Evolutionary conservation across 2,113 vertebrate genomes (phyloP).

Genomic region (Oceanites oceanicus): DNA sequence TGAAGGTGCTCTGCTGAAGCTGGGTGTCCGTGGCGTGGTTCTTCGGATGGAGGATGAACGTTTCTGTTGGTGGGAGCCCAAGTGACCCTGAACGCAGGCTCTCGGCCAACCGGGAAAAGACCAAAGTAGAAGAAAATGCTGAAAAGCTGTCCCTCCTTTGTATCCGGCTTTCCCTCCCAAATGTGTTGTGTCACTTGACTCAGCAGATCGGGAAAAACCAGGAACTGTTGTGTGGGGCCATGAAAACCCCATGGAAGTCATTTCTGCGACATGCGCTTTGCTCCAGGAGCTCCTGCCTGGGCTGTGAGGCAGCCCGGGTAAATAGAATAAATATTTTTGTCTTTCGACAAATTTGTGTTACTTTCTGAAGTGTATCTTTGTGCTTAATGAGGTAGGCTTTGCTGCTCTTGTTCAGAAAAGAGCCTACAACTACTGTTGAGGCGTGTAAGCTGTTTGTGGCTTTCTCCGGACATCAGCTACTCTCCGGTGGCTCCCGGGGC

Average conservation of each 20-base stretch:
- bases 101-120: not conserved
- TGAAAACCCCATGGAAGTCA: not conserved
- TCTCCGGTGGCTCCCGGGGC: not conserved
- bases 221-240: not conserved
- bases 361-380: not conserved
- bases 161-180: not conserved
- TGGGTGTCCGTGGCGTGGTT: not conserved
- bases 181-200: not conserved
- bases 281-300: not conserved
- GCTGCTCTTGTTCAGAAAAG: not conserved
- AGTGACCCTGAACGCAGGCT: too few species aligned
- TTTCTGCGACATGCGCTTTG: not conserved
- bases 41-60: fast-evolving
- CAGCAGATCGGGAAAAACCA: not conserved
- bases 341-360: not conserved
- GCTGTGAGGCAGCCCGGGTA: not conserved
- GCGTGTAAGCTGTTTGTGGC: too few species aligned
- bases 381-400: not conserved
- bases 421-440: not conserved
- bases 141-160: not conserved
- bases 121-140: not conserved
- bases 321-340: not conserved
- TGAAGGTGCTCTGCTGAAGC: not conserved
- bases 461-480: fast-evolving
- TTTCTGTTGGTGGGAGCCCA: not conserved